Evolutionary conservation across 2,797 vertebrate species (phyloP).

Genomic region (Leuciscus waleckii): DNA sequence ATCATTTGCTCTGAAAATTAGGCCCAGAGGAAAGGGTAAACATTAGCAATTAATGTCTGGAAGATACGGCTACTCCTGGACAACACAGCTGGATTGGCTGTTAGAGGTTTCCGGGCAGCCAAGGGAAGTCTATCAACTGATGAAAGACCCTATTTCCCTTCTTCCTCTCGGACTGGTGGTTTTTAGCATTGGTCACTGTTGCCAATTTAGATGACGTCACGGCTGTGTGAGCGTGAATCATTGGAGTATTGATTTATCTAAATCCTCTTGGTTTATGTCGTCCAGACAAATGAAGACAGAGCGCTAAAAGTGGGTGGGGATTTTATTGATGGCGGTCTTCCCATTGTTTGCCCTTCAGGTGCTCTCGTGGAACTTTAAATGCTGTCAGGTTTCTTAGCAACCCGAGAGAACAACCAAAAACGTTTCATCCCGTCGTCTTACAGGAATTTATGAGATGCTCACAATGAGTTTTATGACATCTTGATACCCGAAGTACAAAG

Average conservation of each 20-base stretch:
- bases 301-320: conserved; percentile 31
- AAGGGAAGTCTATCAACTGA: conserved; percentile 54
- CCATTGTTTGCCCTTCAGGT: conserved; percentile 39
- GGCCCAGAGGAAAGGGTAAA: conserved; percentile 38
- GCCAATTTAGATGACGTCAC: conserved; percentile 36
- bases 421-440: background rate
- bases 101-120: conserved; percentile 9
- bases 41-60: conserved; percentile 49
- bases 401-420: conserved; percentile 7
- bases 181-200: conserved; percentile 59
- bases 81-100: conserved; percentile 4
- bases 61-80: conserved; percentile 23
- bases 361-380: conserved; percentile 31
- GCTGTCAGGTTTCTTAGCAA: conserved; percentile 24
- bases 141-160: conserved; percentile 46
- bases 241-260: conserved; percentile 62
- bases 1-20: conserved; percentile 39
- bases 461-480: conserved; percentile 23
- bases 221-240: conserved; percentile 38
- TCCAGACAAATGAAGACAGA: conserved; percentile 53
- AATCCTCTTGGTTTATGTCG: conserved; percentile 63
- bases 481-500: conserved; percentile 3
- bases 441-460: conserved; percentile 14
- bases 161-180: conserved; percentile 19
- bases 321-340: conserved; percentile 48